Evolutionary conservation across 2,888 invertebrate genomes (phyloP), one percentile per base, ranked within the genome.

Genomic region (Hypercompe scribonia): DNA sequence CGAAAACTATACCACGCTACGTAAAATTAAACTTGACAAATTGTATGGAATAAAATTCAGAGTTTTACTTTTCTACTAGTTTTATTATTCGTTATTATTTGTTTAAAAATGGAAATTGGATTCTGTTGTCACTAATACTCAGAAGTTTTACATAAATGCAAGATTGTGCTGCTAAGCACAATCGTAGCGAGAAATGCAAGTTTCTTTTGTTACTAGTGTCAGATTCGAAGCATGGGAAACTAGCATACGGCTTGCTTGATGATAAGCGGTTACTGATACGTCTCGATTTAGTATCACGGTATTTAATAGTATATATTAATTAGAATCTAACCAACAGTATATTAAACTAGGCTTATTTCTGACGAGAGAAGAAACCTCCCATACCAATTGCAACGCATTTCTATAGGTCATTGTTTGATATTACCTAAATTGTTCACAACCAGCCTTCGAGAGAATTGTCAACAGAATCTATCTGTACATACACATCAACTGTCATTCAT

Each of bases 401-500:
- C 58, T 31, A 28, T 28, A 31, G 58, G 28, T 58, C 31, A 61
- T 61, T 61, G 58, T 61, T 15, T 31, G 28, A 61, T 28, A 31
- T 31, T 50, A 61, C 15, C 58, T 61, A 61, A 61, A 61, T 28
- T 31, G 15, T 61, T 24, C 15, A 15, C 31, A 61, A 2, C 15
- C 28, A 61, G 15, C 31, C 31, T 61, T 61, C 31, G 31, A 61
- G 31, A 28, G 13, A 31, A 28, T 5, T 31, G 31, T 61, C 31
- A 31, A 31, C 31, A 31, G 28, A 58, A 58, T 61, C 61, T 50
- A 21, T 8, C 24, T 50, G 24, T 50, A 5, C n/a, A 31, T 15
- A 58, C 28, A 58, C 28, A 58, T 61, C 31, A 61, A 61, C 61
- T 61, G 61, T 31, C 58, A 61, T 61, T 61, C 31, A 28, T 61